Percentiles rank a stretch among this genome's conserved stretches.
Evolutionary conservation across 2,113 vertebrate genomes (phyloP).

Genomic region (Camelus dromedarius): DNA sequence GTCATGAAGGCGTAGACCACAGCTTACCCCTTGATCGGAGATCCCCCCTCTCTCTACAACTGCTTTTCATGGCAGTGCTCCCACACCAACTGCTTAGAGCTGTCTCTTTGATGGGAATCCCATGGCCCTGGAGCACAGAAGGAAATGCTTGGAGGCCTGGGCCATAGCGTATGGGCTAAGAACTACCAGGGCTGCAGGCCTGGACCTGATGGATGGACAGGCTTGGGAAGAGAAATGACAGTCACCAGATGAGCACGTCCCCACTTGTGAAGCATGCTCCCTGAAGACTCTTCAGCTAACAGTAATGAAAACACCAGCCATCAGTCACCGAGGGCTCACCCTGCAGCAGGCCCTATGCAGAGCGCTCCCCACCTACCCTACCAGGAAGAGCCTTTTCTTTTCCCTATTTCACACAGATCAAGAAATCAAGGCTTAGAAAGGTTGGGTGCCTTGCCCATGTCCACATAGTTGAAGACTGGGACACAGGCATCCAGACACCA

Average conservation of each 20-base stretch:
- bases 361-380: neutral
- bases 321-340: neutral
- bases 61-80: neutral
- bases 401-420: too few relatives aligned
- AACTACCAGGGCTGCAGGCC: neutral
- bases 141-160: neutral
- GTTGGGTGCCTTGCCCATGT: neutral
- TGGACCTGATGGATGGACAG: neutral
- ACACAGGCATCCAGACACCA: rapidly evolving
- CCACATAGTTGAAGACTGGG: neutral
- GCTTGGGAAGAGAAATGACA: neutral
- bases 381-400: neutral
- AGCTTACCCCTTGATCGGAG: neutral
- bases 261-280: neutral
- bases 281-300: neutral
- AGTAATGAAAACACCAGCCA: neutral
- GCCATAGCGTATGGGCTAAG: neutral
- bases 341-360: rapidly evolving
- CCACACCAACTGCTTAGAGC: neutral
- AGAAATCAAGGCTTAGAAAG: neutral
- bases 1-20: neutral
- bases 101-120: neutral
- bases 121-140: neutral
- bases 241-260: neutral
- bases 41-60: neutral